phyloP scores from a whole-genome alignment of 1,140 invertebrate species.

The Drosophila lacertosa region DNA sequence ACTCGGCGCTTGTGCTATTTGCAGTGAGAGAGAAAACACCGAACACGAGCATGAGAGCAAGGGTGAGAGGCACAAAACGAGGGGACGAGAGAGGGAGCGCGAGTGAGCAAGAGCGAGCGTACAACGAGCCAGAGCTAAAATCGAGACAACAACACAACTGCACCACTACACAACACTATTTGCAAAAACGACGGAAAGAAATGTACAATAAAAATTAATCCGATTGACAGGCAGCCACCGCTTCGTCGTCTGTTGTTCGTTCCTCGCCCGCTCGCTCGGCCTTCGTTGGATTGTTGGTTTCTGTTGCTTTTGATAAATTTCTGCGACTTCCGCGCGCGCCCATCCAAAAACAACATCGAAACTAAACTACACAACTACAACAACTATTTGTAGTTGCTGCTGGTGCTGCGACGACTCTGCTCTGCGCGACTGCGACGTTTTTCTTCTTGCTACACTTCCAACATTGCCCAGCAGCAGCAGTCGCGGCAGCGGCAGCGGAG shows the following conservation, averaged over 20 bases:
- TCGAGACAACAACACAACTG: slow-evolving; percentile 45
- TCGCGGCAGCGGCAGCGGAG: slow-evolving; percentile 32
- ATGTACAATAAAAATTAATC: slow-evolving; percentile 70
- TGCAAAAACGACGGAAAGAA: slow-evolving; percentile 63
- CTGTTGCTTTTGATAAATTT: slow-evolving; percentile 56
- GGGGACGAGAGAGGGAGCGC: slow-evolving; percentile 34
- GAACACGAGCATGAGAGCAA: slow-evolving; percentile 22
- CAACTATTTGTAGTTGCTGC: slow-evolving; percentile 69
- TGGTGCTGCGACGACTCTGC: slow-evolving; percentile 38
- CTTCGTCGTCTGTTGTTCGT: slow-evolving; percentile 31
- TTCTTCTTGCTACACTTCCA: slow-evolving; percentile 40
- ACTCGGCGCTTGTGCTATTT: slow-evolving; percentile 46
- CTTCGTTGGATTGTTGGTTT: slow-evolving; percentile 44
- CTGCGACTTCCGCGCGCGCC: slow-evolving; percentile 67
- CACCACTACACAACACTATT: slow-evolving; percentile 54
- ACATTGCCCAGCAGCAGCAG: slow-evolving; percentile 41
- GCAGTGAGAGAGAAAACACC: slow-evolving; percentile 15
- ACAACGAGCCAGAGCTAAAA: slow-evolving; percentile 39
- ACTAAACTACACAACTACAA: slow-evolving; percentile 73
- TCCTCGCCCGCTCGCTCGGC: slow-evolving; percentile 30
- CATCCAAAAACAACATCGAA: slow-evolving; percentile 69
- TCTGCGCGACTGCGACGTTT: slow-evolving; percentile 31
- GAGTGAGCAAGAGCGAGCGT: slow-evolving; percentile 36
- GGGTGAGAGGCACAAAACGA: slow-evolving; percentile 32
- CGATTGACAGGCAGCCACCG: slow-evolving; percentile 62